Base-by-base conservation (phyloP, 2,888 invertebrate genomes). In the Euspilapteryx auroguttella region DNA sequence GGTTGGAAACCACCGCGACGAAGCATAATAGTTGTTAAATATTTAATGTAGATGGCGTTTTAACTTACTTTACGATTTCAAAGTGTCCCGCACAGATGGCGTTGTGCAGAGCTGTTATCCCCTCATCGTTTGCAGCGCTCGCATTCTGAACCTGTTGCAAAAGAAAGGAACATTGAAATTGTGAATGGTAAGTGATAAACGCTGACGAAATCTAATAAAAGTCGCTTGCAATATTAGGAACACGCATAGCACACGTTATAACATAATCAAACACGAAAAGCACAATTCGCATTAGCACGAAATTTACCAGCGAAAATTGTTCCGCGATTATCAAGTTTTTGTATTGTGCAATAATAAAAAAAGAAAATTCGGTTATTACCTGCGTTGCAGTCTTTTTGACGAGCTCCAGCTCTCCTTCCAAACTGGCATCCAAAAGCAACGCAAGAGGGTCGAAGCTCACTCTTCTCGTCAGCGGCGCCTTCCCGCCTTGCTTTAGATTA, bases 61-160 rank as follows among this genome's bases (percentile, higher is more conserved):
- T n/a, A 28, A 73, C 81, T 68, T 44, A 86, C 79, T 92, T 90
- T 45, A 99, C 98, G 50, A 99, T 97, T 55, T 98, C 97, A 50
- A 94, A 85, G 75, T 99, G 98, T 11, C 98, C 98, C 2, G 99
- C 99, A 64, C 99, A 99, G 51, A 99, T 98, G 44, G 99, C 97
- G 66, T 99, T 99, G 76, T 99, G 99, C 33, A 99, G 81, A 22
- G 99, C 99, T 1, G 99, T 99, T 51, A 99, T 99, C 30, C 99
- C 99, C 69, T 99, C 99, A 63, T 99, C 98, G 59, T 98, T 99
- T 33, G 97, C 93, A 30, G 93, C 93, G 62, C 96, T 97, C 21
- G 97, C 94, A 77, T 98, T 94, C 41, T 91, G 82, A 39, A 96
- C 89, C 82, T 85, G 17, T 8, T 5, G 17, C 5, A 5, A 17